Evolutionary conservation across 2,113 vertebrate species (phyloP).

Genomic region (Leuciscus idus): DNA sequence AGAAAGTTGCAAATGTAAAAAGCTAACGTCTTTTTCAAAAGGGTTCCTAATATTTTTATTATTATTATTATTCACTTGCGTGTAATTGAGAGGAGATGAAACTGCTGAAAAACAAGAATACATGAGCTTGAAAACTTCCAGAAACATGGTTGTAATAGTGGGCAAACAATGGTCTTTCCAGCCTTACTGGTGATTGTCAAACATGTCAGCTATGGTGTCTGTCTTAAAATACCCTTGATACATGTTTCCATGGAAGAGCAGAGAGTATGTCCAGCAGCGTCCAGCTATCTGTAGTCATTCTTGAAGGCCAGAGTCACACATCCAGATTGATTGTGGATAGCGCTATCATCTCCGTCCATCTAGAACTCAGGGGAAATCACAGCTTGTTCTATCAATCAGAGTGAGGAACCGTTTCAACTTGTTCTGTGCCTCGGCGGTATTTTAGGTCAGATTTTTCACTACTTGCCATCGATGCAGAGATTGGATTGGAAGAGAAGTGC

Average conservation of each 20-base stretch:
- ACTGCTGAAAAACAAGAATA: not conserved
- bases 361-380: constrained; percentile 67
- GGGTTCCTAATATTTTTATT: no score
- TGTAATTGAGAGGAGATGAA: not conserved
- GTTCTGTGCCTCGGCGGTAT: constrained; percentile 59
- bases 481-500: constrained; percentile 23
- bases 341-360: constrained; percentile 63
- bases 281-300: constrained; percentile 58
- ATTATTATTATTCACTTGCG: no score
- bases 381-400: constrained; percentile 66
- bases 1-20: no score
- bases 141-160: not conserved
- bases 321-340: constrained; percentile 61
- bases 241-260: constrained; percentile 45
- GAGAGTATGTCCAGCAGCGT: constrained; percentile 45
- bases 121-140: not conserved
- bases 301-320: constrained; percentile 59
- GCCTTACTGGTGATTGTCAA: constrained; percentile 24
- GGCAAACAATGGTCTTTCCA: constrained; percentile 8
- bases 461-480: constrained; percentile 51
- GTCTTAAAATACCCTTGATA: constrained; percentile 39
- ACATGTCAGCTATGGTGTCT: constrained; percentile 24
- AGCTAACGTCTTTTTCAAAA: no score
- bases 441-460: constrained; percentile 62
- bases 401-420: constrained; percentile 64